Evolutionary conservation across 2,797 vertebrate species (phyloP).

Genomic region (Spea hammondii): DNA sequence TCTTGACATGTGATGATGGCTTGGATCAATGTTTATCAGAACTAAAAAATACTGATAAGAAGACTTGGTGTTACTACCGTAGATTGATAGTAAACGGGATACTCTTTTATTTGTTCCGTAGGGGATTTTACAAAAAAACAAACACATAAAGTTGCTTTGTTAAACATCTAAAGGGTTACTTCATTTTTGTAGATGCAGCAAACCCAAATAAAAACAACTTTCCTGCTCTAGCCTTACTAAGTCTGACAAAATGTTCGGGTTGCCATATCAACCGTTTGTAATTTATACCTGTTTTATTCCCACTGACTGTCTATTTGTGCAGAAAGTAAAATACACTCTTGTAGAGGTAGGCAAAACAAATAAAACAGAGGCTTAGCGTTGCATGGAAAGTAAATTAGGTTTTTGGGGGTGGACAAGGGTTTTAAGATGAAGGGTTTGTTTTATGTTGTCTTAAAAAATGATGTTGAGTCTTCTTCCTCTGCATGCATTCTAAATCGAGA

Average conservation of each 20-base stretch:
- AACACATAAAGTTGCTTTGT: slow-evolving; percentile 15
- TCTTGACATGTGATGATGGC: slow-evolving; percentile 33
- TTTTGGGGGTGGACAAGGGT: slow-evolving; percentile 56
- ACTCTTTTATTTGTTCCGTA: slow-evolving; percentile 25
- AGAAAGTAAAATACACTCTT: slow-evolving; percentile 47
- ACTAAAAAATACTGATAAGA: slow-evolving; percentile 35
- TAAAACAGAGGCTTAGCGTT: slow-evolving; percentile 56
- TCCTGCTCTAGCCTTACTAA: slow-evolving; percentile 45
- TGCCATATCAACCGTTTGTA: slow-evolving; percentile 37
- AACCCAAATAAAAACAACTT: slow-evolving; percentile 47
- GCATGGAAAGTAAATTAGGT: slow-evolving; percentile 58
- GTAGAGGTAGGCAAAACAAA: slow-evolving; percentile 54
- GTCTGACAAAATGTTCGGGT: slow-evolving; percentile 33
- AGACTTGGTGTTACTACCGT: slow-evolving; percentile 10
- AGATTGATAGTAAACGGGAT: slow-evolving; percentile 32
- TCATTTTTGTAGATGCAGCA: slow-evolving; percentile 32
- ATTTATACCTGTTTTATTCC: slow-evolving; percentile 58
- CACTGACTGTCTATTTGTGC: slow-evolving; percentile 54
- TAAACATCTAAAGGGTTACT: slow-evolving; percentile 37
- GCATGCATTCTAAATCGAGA: slow-evolving; percentile 54
- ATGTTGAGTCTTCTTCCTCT: slow-evolving; percentile 53
- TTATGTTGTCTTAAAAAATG: slow-evolving; percentile 58
- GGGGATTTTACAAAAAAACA: slow-evolving; percentile 23
- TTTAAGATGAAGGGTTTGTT: slow-evolving; percentile 57
- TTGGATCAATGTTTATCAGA: slow-evolving; percentile 39